Percentiles rank a stretch among this genome's conserved stretches.
Conservation (phyloP, 2,113 vertebrate species). For the Paracanthobrama guichenoti region DNA sequence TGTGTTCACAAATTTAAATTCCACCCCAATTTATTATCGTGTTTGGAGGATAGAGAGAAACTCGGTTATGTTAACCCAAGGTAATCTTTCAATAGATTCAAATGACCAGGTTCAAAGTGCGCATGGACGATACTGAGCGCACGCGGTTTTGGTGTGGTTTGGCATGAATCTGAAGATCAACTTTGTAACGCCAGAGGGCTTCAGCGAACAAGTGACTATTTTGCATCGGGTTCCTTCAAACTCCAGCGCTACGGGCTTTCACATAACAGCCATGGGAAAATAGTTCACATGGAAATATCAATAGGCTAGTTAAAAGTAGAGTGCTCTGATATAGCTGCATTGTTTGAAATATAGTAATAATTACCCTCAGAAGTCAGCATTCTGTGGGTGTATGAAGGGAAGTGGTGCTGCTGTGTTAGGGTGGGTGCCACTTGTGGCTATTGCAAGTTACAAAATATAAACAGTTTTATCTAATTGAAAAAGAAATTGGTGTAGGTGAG, state of each 20-base stretch:
- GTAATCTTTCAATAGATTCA: background rate
- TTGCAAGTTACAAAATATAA: background rate
- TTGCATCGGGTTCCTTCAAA: slow-evolving; percentile 15
- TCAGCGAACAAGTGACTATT: slow-evolving; percentile 1
- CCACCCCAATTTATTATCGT: background rate
- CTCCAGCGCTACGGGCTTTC: background rate
- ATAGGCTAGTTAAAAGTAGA: background rate
- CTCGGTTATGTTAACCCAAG: background rate
- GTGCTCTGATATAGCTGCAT: background rate
- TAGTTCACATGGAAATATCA: background rate
- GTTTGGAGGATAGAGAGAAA: background rate
- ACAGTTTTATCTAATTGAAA: background rate
- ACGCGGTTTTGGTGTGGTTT: slow-evolving; percentile 1
- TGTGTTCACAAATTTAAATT: background rate
- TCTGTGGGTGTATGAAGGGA: background rate
- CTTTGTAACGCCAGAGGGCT: slow-evolving; percentile 13
- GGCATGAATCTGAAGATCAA: background rate
- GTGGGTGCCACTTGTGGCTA: background rate
- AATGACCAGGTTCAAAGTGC: background rate
- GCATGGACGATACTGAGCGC: background rate
- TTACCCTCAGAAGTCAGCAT: background rate
- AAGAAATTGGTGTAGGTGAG: background rate
- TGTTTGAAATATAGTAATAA: background rate
- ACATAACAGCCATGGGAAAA: slow-evolving; percentile 15
- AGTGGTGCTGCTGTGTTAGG: background rate